Evolutionary conservation across 2,888 invertebrate species (phyloP).

Genomic region (Theodoxus fluviatilis): DNA sequence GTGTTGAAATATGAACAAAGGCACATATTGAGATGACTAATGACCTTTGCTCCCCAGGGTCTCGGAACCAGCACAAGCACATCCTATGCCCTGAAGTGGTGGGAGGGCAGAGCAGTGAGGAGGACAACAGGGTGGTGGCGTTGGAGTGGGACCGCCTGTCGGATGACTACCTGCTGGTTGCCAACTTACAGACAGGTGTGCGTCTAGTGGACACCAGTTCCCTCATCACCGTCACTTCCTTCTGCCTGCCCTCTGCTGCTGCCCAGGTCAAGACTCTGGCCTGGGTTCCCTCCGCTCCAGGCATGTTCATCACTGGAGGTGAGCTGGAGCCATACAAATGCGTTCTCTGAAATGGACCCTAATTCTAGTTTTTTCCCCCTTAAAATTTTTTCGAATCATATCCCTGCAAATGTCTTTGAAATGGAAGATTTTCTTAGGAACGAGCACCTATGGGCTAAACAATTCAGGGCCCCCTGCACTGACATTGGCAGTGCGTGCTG

Average conservation of each 20-base stretch:
- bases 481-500: no score
- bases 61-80: constrained; percentile 39
- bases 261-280: constrained; percentile 62
- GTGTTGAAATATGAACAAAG: no score
- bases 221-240: constrained; percentile 55
- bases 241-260: constrained; percentile 62
- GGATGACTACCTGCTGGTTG: constrained; percentile 63
- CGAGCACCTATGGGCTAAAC: no score
- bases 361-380: no score
- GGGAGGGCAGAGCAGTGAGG: constrained; percentile 39
- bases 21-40: no score
- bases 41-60: no score
- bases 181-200: constrained; percentile 54
- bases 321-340: no score
- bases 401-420: no score
- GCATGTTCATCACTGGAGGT: constrained; percentile 68
- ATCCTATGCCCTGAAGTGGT: constrained; percentile 47
- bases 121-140: constrained; percentile 54
- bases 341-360: no score
- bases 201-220: constrained; percentile 61
- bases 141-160: constrained; percentile 67
- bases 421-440: no score
- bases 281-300: constrained; percentile 66
- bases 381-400: no score
- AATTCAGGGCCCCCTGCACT: no score